Conservation (phyloP, 2,113 vertebrate genomes). For the Upupa epops region DNA sequence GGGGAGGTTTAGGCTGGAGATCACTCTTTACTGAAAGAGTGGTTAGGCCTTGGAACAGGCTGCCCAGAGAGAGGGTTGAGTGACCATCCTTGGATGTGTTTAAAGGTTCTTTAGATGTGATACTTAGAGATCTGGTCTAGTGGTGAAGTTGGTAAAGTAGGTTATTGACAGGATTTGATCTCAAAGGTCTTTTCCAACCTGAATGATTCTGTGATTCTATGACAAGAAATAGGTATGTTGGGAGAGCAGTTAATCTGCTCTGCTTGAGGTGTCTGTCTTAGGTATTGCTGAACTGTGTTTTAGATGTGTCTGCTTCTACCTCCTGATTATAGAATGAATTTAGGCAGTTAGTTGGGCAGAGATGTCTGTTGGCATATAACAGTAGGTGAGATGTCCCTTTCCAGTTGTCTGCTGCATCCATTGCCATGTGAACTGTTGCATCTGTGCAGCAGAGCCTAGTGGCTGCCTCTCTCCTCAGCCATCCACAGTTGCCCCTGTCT, state of each 20-base stretch:
- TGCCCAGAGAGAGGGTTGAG: too few species aligned
- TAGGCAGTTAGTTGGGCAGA: not conserved
- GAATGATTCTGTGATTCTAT: too few species aligned
- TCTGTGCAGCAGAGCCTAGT: not conserved
- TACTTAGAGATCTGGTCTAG: too few species aligned
- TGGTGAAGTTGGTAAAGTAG: too few species aligned
- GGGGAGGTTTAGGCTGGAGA: too few species aligned
- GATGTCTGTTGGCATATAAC: not conserved
- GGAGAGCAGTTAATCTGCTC: not conserved
- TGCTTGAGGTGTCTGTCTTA: not conserved
- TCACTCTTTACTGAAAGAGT: too few species aligned
- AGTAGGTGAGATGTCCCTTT: not conserved
- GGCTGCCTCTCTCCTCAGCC: not conserved
- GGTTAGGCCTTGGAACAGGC: too few species aligned
- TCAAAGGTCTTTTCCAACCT: too few species aligned
- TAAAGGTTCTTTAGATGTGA: too few species aligned
- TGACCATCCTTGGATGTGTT: too few species aligned
- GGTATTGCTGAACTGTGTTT: not conserved
- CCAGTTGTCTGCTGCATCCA: rapidly evolving
- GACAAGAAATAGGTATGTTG: not conserved
- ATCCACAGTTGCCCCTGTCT: not conserved
- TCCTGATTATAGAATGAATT: not conserved
- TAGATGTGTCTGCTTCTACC: not conserved
- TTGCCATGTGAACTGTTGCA: not conserved
- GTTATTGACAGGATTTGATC: too few species aligned